Evolutionary conservation across 2,888 invertebrate genomes (phyloP), one percentile per base, ranked within the genome.

Genomic region (Gastrophysa polygoni): DNA sequence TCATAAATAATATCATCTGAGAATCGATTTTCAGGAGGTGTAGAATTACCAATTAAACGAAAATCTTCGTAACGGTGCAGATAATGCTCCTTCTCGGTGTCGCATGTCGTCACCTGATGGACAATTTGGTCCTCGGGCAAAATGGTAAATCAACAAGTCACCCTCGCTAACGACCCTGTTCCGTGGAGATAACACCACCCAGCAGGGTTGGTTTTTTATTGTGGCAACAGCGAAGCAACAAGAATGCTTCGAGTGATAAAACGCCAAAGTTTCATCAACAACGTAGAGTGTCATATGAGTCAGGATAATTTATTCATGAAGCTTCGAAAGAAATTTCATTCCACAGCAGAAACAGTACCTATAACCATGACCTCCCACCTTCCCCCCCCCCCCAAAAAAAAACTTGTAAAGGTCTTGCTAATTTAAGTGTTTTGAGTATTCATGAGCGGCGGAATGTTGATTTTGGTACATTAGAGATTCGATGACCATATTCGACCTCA

Each of bases 41-140:
- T 71, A 50, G 57, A 49, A 66, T 71, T 68, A 67, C 71, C 61
- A 64, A 67, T 69, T 71, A 71, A 70, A 63, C 64, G 65, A 34
- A 69, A 71, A 63, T 66, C 62, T 63, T 60, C 64, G 68, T 55
- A 64, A 63, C 65, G 55, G 55, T 57, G 66, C 59, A 57, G 67
- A 67, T 70, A 68, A 70, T 63, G 59, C 63, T 43, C 48, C 59
- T 49, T 59, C 59, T 64, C 56, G 63, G 66, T 67, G 64, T 71
- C 66, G 24, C 32, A 52, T 71, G 60, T 63, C 69, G 11, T 57
- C 62, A 69, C 69, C 71, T 71, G 68, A 67, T 58, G 64, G 50
- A 49, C 54, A 43, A 50, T 59, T 51, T n/a, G 21, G 51, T 49
- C 52, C 38, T 43, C 11, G 20, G 52, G 51, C 57, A 17, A 52